Evolutionary conservation across 2,888 invertebrate species (phyloP), one percentile per base, ranked within the genome.

Genomic region (Stomorhina lunata): DNA sequence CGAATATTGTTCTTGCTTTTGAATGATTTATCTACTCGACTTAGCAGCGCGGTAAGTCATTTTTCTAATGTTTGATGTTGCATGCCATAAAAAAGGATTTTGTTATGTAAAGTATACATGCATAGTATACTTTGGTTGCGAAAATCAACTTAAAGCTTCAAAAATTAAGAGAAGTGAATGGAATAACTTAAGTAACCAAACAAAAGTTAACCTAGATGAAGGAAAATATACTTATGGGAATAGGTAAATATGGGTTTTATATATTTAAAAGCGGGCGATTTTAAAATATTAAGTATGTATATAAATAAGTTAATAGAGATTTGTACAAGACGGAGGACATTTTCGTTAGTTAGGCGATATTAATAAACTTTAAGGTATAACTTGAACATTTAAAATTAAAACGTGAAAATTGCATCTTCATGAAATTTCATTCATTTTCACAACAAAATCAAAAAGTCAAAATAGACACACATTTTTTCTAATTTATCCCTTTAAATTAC

Each of bases 21-120:
- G 57, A 71, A 80, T 83, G 80, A 83, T 83, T 83, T 83, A 83
- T 83, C 72, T 80, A 76, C 77, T 77, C 80, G 80, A 80, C 76
- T 83, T 80, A 83, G 80, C 79, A 69, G 75, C 78, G 79, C 78
- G 79, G 71, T 43, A 81, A 81, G 80, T 72, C 76, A 80, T 78
- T 82, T 79, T 76, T 82, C 69, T 73, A 72, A 72, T 66, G 76
- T 80, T 83, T 83, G 80, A 83, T 83, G 76, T 83, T 79, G 76
- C 83, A 72, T 76, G 83, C 76, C 76, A 80, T 71, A 66, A 55
- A 77, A n/a, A 48, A 48, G 80, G 50, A 63, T 63, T 63, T 69
- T 61, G 63, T 57, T 75, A 68, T 71, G 81, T 71, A 76, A 81
- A 75, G 40, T 65, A 81, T 34, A 77, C n/a, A n/a, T n/a, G n/a